phyloP scores from a whole-genome alignment of 1,140 invertebrate species.

The Nasonia longicornis region DNA sequence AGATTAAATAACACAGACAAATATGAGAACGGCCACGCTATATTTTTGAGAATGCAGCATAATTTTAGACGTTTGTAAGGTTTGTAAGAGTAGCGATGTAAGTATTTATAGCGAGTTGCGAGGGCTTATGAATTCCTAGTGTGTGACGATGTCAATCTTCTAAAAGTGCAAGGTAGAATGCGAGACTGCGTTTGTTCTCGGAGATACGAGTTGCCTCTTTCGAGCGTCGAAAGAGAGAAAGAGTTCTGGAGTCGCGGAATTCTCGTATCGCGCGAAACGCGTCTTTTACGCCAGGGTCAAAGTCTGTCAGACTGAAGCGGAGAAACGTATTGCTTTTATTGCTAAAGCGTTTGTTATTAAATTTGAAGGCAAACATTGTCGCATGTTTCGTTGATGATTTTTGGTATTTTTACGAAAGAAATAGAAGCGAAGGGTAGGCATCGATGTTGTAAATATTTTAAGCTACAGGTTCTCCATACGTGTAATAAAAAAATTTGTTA shows the following conservation, averaged over 20 bases:
- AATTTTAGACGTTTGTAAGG: slow-evolving; percentile 68
- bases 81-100: slow-evolving; percentile 65
- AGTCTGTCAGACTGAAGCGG: not conserved
- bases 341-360: slow-evolving; percentile 30
- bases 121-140: slow-evolving; percentile 54
- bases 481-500: slow-evolving; percentile 36
- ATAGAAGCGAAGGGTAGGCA: slow-evolving; percentile 7
- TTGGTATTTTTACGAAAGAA: slow-evolving; percentile 17
- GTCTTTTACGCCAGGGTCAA: slow-evolving; percentile 19
- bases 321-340: slow-evolving; percentile 22
- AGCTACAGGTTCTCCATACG: slow-evolving; percentile 4
- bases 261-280: not conserved
- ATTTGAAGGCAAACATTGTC: not conserved
- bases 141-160: slow-evolving; percentile 46
- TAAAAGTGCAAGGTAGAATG: not conserved
- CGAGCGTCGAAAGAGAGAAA: not conserved
- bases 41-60: slow-evolving; percentile 68
- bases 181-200: not conserved
- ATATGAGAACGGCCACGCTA: slow-evolving; percentile 59
- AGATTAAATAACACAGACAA: slow-evolving; percentile 39
- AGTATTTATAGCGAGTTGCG: slow-evolving; percentile 56
- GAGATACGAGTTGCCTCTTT: not conserved
- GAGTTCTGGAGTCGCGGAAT: not conserved
- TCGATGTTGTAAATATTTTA: slow-evolving; percentile 38
- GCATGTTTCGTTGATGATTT: slow-evolving; percentile 17